phyloP scores from a whole-genome alignment of 2,797 vertebrate genomes.

The Crocodylus rhombifer region DNA sequence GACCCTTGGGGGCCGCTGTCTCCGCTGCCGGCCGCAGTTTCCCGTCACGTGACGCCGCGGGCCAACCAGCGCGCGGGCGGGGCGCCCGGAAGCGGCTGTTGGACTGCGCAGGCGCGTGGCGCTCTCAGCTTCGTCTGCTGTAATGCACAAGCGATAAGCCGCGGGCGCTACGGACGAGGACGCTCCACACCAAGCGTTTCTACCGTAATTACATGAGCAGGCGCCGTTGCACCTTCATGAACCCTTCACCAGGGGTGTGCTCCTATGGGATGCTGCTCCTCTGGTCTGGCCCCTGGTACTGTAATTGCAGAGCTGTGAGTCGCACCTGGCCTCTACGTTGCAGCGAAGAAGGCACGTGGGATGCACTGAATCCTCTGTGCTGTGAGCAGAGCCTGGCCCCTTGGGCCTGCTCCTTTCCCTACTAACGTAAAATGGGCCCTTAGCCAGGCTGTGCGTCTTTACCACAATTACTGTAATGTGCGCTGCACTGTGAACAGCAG shows the following conservation, averaged over 20 bases:
- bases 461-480: not conserved
- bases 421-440: no score
- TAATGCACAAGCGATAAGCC: not conserved
- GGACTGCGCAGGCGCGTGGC: not conserved
- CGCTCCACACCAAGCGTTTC: no score
- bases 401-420: no score
- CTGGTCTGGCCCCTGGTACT: not conserved
- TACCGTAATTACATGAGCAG: not conserved
- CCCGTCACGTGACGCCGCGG: accelerated
- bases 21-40: not conserved
- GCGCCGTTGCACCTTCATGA: no score
- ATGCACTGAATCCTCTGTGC: no score
- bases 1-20: not conserved
- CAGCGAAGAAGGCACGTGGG: no score
- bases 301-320: not conserved
- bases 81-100: not conserved
- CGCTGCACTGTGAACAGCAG: not conserved
- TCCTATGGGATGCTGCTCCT: not conserved
- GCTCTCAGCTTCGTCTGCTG: not conserved
- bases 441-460: no score
- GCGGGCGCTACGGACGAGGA: no score
- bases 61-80: not conserved
- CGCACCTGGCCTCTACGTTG: no score
- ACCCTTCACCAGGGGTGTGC: no score
- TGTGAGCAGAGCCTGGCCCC: no score